phyloP scores from a whole-genome alignment of 2,797 vertebrate genomes.

The Sebastes alutus region DNA sequence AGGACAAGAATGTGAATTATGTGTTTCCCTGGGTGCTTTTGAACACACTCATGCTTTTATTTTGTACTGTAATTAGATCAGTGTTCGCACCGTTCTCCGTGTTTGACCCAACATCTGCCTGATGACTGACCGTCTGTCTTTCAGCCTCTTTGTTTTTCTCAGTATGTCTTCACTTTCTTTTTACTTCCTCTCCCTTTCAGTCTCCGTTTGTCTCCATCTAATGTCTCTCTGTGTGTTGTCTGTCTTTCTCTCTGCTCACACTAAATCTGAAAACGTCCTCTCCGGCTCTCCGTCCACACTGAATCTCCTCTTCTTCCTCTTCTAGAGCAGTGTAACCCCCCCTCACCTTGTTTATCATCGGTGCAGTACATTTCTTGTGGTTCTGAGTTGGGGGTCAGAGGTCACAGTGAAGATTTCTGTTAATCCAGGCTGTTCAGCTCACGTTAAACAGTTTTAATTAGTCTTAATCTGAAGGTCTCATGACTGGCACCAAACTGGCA shows the following conservation, averaged over 20 bases:
- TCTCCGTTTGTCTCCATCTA: not conserved
- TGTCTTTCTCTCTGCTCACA: not conserved
- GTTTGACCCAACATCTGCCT: slow-evolving; percentile 9
- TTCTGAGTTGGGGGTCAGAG: slow-evolving; percentile 6
- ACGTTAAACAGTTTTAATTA: slow-evolving; percentile 23
- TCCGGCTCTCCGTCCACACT: not conserved
- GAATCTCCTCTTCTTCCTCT: not conserved
- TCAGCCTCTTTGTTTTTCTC: not conserved
- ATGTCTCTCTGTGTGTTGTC: not conserved
- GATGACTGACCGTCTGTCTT: not conserved
- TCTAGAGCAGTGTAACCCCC: not conserved
- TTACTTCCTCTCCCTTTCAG: not conserved
- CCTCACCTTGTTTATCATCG: not conserved
- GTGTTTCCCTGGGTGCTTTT: slow-evolving; percentile 50
- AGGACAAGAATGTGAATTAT: slow-evolving; percentile 70
- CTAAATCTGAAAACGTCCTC: too few species aligned
- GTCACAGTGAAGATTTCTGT: slow-evolving; percentile 21
- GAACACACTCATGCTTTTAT: slow-evolving; percentile 34
- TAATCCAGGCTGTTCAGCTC: slow-evolving; percentile 26
- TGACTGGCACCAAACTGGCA: too few species aligned
- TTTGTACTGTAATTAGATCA: not conserved
- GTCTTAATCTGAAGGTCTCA: slow-evolving; percentile 52
- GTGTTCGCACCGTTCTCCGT: not conserved
- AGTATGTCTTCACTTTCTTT: not conserved
- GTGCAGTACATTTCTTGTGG: not conserved